Percentiles rank a stretch among this genome's conserved stretches.
Evolutionary conservation across 2,797 vertebrate species (phyloP).

Genomic region (Mus spretus): DNA sequence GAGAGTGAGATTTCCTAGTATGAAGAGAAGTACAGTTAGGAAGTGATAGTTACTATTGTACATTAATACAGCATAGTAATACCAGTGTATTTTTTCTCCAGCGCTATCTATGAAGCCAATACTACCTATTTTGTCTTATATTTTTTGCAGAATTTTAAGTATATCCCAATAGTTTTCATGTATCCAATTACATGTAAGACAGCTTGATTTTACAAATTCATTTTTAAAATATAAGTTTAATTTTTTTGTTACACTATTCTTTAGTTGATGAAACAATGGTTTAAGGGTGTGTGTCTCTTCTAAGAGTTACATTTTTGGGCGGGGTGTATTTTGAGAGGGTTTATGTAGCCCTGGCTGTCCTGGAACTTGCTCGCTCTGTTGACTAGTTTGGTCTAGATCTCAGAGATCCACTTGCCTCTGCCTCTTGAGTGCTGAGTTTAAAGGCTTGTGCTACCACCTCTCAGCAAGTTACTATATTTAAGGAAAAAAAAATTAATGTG

Average conservation of each 20-base stretch:
- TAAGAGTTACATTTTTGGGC: background rate
- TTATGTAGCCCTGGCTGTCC: background rate
- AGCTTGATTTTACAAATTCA: slow-evolving; percentile 32
- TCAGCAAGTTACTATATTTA: background rate
- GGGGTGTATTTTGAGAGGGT: background rate
- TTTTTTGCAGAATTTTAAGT: background rate
- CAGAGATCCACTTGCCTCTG: background rate
- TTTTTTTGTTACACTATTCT: slow-evolving; percentile 27
- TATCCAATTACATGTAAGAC: background rate
- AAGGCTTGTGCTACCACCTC: background rate
- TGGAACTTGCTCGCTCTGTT: background rate
- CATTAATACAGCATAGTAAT: background rate
- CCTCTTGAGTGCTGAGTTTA: background rate
- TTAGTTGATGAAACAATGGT: background rate
- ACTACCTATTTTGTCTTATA: background rate
- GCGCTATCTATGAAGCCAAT: background rate
- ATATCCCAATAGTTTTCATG: background rate
- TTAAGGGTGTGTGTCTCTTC: background rate
- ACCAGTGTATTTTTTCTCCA: background rate
- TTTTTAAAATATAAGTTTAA: background rate
- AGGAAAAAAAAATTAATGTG: slow-evolving; percentile 27
- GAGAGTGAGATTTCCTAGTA: background rate
- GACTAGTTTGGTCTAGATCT: background rate
- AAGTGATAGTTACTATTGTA: background rate
- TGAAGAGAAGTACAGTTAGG: background rate